These are phyloP conservation scores for Drymonia ruficornis DNA, from an alignment of 2,888 invertebrate genomes.

Conservation along the genomic window DNA sequence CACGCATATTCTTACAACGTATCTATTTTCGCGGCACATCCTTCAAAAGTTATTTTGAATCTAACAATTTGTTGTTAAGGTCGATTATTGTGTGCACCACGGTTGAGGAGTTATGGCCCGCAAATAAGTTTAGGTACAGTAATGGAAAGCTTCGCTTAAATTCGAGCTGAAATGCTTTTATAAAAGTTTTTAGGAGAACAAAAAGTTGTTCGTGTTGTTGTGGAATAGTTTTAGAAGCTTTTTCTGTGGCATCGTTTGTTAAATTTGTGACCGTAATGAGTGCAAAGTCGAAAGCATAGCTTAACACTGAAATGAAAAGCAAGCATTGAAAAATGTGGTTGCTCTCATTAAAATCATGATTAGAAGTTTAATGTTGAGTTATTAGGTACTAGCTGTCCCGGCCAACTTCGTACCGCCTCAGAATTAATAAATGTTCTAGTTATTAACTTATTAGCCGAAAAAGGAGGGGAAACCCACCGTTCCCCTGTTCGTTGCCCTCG, in stretches of 20 bases:
- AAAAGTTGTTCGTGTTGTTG: constrained; percentile 36
- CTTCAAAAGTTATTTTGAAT: constrained; percentile 43
- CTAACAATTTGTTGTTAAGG: constrained; percentile 46
- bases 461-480: no score
- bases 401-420: no score
- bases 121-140: constrained; percentile 65
- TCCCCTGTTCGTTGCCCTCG: no score
- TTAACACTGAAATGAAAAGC: background rate
- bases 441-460: no score
- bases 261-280: constrained; percentile 17
- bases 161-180: constrained; percentile 56
- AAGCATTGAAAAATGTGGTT: no score
- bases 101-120: constrained; percentile 52
- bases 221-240: constrained; percentile 31
- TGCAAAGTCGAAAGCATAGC: constrained; percentile 7
- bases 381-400: no score
- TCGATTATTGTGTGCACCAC: constrained; percentile 45
- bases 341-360: no score
- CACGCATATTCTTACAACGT: constrained; percentile 65
- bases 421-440: no score
- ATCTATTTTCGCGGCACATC: constrained; percentile 54
- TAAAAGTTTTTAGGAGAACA: constrained; percentile 47
- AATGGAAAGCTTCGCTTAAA: constrained; percentile 62
- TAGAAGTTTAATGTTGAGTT: no score
- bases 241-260: constrained; percentile 26